These are phyloP conservation scores for Phoxinus dragarum DNA, from an alignment of 2,797 vertebrate genomes.

Conservation along the genomic window DNA sequence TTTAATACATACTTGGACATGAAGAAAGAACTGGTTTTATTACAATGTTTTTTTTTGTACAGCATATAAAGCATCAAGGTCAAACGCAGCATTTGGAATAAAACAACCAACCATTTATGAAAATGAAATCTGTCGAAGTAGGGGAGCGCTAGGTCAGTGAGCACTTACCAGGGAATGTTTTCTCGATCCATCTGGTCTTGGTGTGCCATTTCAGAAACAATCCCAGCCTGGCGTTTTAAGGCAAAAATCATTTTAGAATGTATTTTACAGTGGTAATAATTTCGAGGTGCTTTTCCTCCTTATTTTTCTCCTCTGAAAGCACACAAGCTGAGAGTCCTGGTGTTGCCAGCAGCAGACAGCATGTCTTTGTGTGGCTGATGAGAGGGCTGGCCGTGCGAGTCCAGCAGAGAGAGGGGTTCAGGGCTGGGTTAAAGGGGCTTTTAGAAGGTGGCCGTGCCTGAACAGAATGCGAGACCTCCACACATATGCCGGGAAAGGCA, in stretches of 20 bases:
- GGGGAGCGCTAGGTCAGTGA: conserved; percentile 26
- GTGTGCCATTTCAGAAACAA: conserved; percentile 71
- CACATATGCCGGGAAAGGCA: conserved; percentile 67
- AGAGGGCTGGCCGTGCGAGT: conserved; percentile 61
- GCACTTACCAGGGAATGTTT: conserved; percentile 26
- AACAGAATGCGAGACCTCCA: conserved; percentile 55
- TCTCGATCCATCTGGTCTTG: conserved; percentile 35
- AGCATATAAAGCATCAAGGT: conserved; percentile 69
- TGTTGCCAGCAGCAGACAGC: conserved; percentile 66
- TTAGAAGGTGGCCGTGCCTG: conserved; percentile 19
- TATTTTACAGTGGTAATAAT: conserved; percentile 68
- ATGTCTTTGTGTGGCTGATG: conserved; percentile 69
- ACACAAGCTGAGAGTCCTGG: conserved; percentile 65
- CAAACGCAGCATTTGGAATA: conserved; percentile 63
- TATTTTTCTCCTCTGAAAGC: conserved; percentile 54
- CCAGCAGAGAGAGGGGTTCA: conserved; percentile 14
- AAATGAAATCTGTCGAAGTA: conserved; percentile 60
- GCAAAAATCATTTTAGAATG: conserved; percentile 72
- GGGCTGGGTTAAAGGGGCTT: conserved; percentile 38
- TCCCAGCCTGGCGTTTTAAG: conserved; percentile 63
- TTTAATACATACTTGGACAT: conserved; percentile 64
- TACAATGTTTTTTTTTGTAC: conserved; percentile 67
- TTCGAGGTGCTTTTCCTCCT: conserved; percentile 49
- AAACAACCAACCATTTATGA: conserved; percentile 71
- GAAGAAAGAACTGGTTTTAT: conserved; percentile 61